These are phyloP conservation scores for Protaetia brevitarsis DNA, from an alignment of 1,140 invertebrate species.

Conservation along the genomic window DNA sequence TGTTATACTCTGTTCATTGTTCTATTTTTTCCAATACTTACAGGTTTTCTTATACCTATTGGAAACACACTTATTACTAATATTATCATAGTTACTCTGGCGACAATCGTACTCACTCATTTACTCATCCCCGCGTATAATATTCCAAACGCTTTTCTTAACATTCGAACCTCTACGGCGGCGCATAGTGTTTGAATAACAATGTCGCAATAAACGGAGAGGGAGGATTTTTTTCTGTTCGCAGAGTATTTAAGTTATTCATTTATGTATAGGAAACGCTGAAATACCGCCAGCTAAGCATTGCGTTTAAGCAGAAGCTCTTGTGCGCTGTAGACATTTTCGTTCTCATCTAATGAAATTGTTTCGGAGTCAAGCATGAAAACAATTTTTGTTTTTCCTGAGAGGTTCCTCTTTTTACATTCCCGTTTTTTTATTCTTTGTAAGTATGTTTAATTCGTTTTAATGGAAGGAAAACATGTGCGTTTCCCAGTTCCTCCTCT, in stretches of 20 bases:
- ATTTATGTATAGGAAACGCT: neutral
- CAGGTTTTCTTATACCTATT: too few relatives aligned
- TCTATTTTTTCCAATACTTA: too few relatives aligned
- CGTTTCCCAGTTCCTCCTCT: too few relatives aligned
- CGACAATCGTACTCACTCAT: too few relatives aligned
- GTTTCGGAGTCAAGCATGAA: neutral
- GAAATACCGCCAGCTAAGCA: neutral
- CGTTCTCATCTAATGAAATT: slow-evolving; percentile 2
- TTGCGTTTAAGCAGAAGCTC: neutral
- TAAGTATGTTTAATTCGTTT: neutral
- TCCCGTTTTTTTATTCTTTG: neutral
- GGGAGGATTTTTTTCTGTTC: too few relatives aligned
- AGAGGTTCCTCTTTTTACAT: neutral
- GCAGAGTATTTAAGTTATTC: neutral
- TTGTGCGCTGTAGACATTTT: neutral
- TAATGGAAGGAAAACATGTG: neutral
- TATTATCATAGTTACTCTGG: too few relatives aligned
- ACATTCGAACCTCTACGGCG: too few relatives aligned
- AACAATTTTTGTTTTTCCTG: neutral
- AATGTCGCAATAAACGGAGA: neutral
- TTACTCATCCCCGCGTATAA: too few relatives aligned
- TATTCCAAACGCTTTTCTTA: too few relatives aligned
- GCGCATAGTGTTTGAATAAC: neutral
- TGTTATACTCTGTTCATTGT: too few relatives aligned
- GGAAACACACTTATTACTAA: too few relatives aligned